These are phyloP conservation scores for Syrmaticus mikado DNA, from an alignment of 2,113 vertebrate genomes.

Conservation along the genomic window DNA sequence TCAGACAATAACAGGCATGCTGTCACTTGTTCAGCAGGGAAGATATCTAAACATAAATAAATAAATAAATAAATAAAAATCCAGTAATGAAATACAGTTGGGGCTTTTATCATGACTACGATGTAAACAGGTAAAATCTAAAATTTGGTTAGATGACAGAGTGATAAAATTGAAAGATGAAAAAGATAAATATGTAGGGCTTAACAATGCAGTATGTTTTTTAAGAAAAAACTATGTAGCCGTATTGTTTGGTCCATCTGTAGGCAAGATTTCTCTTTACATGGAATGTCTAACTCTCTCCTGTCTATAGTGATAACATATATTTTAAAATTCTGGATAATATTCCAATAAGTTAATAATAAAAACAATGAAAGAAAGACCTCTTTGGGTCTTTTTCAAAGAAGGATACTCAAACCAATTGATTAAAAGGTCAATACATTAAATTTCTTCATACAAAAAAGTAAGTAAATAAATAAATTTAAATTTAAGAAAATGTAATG, in stretches of 20 bases:
- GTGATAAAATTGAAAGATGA: neutral
- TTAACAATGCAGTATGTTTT: neutral
- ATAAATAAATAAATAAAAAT: neutral
- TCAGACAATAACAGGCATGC: neutral
- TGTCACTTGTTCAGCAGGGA: neutral
- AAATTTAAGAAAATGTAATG: neutral
- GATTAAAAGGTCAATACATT: neutral
- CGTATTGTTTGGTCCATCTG: neutral
- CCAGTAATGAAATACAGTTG: neutral
- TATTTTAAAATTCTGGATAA: neutral
- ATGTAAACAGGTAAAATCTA: neutral
- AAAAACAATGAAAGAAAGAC: too few relatives aligned
- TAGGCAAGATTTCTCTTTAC: neutral
- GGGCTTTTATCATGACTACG: rapidly evolving
- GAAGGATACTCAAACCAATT: neutral
- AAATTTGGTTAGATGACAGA: neutral
- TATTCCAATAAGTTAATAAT: neutral
- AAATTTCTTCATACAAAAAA: neutral
- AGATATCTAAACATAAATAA: neutral
- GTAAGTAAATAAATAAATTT: neutral
- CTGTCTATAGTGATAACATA: neutral
- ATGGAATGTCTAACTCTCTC: rapidly evolving
- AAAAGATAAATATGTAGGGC: neutral
- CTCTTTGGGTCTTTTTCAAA: neutral
- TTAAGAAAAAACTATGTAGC: neutral